phyloP scores from a whole-genome alignment of 2,113 vertebrate species.

The Taurulus bubalis region DNA sequence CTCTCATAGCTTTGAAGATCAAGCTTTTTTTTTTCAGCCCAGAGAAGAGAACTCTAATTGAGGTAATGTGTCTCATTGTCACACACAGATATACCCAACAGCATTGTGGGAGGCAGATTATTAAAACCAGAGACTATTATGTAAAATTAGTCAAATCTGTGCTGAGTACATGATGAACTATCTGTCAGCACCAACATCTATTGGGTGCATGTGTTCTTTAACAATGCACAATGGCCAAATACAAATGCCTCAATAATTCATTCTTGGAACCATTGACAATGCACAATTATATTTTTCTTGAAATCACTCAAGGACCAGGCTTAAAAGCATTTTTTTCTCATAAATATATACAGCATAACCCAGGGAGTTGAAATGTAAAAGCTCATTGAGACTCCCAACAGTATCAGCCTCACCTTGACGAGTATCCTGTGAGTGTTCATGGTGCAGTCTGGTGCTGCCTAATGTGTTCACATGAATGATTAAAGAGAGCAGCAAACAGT shows the following conservation, averaged over 20 bases:
- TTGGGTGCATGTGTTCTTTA: not conserved
- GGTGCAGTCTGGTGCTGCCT: constrained; percentile 50
- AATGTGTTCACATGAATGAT: constrained; percentile 67
- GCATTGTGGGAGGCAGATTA: constrained; percentile 1
- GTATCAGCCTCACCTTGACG: constrained; percentile 20
- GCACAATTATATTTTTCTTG: not conserved
- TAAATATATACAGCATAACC: not conserved
- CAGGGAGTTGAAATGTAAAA: not conserved
- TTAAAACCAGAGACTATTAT: constrained; percentile 1
- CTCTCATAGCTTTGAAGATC: not conserved
- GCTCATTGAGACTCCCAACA: constrained; percentile 17
- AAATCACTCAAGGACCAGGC: not conserved
- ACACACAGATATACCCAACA: not conserved
- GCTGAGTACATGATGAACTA: not conserved
- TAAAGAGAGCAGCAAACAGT: constrained; percentile 46
- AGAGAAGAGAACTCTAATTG: constrained; percentile 19
- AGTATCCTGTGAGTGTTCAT: constrained; percentile 34
- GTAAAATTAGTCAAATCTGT: not conserved
- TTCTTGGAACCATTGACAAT: not conserved
- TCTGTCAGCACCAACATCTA: not conserved
- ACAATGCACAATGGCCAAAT: not conserved
- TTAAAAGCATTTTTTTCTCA: not conserved
- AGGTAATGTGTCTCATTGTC: constrained; percentile 32
- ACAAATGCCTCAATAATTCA: not conserved
- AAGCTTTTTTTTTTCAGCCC: not conserved